phyloP scores from a whole-genome alignment of 1,140 invertebrate genomes.

The Argopecten irradians region DNA sequence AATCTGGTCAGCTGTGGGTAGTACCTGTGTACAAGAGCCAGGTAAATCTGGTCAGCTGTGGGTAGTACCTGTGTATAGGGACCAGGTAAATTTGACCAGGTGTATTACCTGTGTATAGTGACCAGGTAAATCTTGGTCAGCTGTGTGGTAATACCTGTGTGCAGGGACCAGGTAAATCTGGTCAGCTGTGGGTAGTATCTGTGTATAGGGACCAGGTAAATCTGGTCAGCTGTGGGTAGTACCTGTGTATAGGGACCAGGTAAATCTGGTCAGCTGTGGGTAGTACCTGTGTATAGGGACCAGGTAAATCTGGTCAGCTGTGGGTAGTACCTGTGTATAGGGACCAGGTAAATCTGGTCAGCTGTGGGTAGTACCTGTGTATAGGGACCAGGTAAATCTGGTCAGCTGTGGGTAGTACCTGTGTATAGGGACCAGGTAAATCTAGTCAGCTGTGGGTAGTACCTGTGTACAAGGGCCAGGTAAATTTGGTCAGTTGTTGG shows the following conservation, averaged over 20 bases:
- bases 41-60: background rate
- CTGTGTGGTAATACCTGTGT: background rate
- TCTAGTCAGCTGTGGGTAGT: too few species aligned
- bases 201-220: background rate
- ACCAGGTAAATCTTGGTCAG: background rate
- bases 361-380: too few species aligned
- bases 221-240: background rate
- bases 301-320: background rate
- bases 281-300: too few species aligned
- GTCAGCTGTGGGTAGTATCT: background rate
- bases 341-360: too few species aligned
- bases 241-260: background rate
- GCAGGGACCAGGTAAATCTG: background rate
- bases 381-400: too few species aligned
- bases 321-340: too few species aligned
- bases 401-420: too few species aligned
- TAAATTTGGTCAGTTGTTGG: too few species aligned
- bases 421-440: too few species aligned
- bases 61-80: background rate
- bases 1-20: background rate
- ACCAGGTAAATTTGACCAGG: background rate
- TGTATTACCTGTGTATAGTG: background rate
- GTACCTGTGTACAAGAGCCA: background rate
- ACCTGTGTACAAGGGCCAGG: too few species aligned
- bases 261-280: background rate